Percentiles rank a stretch among this genome's conserved stretches.
Evolutionary conservation across 2,888 invertebrate genomes (phyloP).

Genomic region (Apotomis turbidana): DNA sequence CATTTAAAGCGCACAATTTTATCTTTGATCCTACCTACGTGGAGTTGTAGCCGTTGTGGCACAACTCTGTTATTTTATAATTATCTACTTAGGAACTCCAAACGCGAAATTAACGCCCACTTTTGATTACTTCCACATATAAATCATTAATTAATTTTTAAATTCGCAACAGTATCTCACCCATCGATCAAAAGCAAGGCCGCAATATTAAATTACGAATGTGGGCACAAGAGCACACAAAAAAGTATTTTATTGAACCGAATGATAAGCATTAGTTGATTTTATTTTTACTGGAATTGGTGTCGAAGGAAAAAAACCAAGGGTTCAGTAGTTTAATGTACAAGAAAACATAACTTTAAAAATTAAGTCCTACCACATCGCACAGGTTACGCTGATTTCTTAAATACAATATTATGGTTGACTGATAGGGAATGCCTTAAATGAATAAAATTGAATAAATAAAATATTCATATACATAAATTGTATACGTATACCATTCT

Average conservation of each 20-base stretch:
- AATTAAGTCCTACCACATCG: too few species aligned
- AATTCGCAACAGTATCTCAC: conserved; percentile 53
- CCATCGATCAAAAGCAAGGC: conserved; percentile 53
- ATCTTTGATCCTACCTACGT: too few species aligned
- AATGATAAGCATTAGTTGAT: conserved; percentile 32
- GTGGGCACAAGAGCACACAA: conserved; percentile 36
- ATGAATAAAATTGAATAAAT: too few species aligned
- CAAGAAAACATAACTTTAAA: too few species aligned
- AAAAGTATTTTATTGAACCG: conserved; percentile 26
- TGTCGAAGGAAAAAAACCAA: background rate
- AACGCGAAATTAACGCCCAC: conserved; percentile 42
- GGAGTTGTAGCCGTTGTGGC: too few species aligned
- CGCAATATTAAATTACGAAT: conserved; percentile 41
- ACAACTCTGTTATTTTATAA: conserved; percentile 1
- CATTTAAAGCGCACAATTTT: too few species aligned
- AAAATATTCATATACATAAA: too few species aligned
- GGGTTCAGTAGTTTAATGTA: conserved; percentile 11
- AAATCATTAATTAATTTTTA: conserved; percentile 48
- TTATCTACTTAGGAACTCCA: conserved; percentile 44
- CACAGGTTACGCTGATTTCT: too few species aligned
- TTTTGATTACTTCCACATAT: conserved; percentile 41
- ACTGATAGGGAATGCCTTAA: too few species aligned
- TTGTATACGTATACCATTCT: too few species aligned
- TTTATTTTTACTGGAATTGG: background rate
- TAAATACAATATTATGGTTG: too few species aligned